Evolutionary conservation across 2,113 vertebrate species (phyloP).

Genomic region (Nesoenas mayeri): DNA sequence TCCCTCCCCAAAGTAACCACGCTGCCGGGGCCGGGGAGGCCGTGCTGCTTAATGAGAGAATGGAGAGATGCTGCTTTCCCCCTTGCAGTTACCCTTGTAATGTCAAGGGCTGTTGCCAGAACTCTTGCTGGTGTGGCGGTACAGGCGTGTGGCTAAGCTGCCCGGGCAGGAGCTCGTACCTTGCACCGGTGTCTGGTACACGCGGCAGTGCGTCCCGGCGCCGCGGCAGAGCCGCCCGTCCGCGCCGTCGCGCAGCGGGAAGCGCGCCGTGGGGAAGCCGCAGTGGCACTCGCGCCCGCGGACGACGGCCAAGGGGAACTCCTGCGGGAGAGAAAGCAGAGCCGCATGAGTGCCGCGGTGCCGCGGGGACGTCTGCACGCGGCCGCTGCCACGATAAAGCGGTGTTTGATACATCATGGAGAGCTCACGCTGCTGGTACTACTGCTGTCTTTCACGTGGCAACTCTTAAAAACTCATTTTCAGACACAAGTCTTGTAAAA

Average conservation of each 20-base stretch:
- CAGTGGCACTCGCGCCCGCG: conserved; percentile 84
- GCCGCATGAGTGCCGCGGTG: background rate
- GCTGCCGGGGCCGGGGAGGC: accelerated
- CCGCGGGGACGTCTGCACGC: background rate
- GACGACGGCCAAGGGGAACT: conserved; percentile 88
- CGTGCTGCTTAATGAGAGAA: background rate
- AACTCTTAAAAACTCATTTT: background rate
- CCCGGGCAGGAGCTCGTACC: too few species aligned
- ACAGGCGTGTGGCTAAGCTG: background rate
- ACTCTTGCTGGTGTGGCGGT: accelerated
- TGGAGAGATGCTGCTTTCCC: background rate
- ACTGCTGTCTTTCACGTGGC: background rate
- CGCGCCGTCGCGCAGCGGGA: conserved; percentile 71
- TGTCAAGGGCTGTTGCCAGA: background rate
- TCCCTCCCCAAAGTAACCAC: background rate
- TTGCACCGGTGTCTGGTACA: conserved; percentile 89
- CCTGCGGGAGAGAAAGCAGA: conserved; percentile 66
- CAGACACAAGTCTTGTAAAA: background rate
- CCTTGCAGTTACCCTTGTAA: too few species aligned
- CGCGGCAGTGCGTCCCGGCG: conserved; percentile 73
- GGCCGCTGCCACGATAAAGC: too few species aligned
- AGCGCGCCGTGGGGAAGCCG: conserved; percentile 79
- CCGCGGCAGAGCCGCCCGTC: conserved; percentile 72
- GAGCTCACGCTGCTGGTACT: background rate
- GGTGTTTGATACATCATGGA: background rate